These are phyloP conservation scores for Myopa testacea DNA, from an alignment of 2,888 invertebrate genomes.

Conservation along the genomic window DNA sequence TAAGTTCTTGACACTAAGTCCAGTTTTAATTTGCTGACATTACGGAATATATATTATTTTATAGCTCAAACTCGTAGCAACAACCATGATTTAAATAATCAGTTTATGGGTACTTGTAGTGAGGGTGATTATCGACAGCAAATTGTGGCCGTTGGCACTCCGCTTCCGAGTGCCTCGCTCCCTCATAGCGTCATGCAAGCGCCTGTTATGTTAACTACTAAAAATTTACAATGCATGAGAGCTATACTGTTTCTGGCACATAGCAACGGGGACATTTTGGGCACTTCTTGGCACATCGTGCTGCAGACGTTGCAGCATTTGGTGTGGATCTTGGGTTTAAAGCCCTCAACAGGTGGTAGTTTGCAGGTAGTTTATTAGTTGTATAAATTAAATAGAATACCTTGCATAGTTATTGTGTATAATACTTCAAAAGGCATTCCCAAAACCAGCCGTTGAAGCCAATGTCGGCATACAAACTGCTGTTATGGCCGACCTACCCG, in stretches of 20 bases:
- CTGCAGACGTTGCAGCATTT: conserved; percentile 92
- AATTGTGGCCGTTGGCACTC: conserved; percentile 97
- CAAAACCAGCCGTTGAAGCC: conserved; percentile 79
- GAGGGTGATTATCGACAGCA: conserved; percentile 88
- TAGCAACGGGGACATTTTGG: conserved; percentile 90
- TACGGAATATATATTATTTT: conserved; percentile 26
- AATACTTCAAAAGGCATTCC: conserved; percentile 72
- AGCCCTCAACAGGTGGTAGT: conserved; percentile 94
- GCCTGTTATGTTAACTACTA: conserved; percentile 94
- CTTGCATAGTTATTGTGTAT: neutral
- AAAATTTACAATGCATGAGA: conserved; percentile 97
- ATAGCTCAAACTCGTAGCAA: conserved; percentile 69
- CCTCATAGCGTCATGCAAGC: conserved; percentile 75
- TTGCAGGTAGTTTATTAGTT: conserved; percentile 71
- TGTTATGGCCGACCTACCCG: conserved; percentile 95
- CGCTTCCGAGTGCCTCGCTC: conserved; percentile 85
- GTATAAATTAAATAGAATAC: neutral
- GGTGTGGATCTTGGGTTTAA: conserved; percentile 95
- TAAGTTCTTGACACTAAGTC: conserved; percentile 41
- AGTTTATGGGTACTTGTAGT: conserved; percentile 69
- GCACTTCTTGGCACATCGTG: conserved; percentile 95
- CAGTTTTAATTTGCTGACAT: conserved; percentile 5
- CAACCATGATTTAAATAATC: conserved; percentile 71
- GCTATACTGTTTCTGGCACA: conserved; percentile 90
- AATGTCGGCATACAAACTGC: conserved; percentile 91